Percentiles rank a stretch among this genome's conserved stretches.
phyloP scores from a whole-genome alignment of 2,888 invertebrate genomes.

The Apodemia hepburni region DNA sequence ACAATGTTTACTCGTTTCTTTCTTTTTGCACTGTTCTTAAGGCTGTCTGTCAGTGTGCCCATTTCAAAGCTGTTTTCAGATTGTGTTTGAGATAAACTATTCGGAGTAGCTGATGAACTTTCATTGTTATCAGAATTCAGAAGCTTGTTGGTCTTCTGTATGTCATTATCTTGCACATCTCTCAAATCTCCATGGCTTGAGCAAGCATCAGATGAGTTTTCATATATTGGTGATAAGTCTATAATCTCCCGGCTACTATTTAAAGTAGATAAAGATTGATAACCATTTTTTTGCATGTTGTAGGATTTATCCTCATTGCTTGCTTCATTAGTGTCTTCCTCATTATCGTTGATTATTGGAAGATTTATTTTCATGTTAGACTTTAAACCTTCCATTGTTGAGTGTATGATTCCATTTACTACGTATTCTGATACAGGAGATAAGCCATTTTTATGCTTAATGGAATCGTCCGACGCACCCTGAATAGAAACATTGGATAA shows the following conservation, averaged over 20 bases:
- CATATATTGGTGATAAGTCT: conserved; percentile 73
- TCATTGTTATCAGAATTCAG: conserved; percentile 60
- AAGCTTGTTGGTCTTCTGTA: conserved; percentile 55
- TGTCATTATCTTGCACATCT: conserved; percentile 56
- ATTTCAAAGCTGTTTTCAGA: conserved; percentile 75
- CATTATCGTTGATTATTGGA: conserved; percentile 70
- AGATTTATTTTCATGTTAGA: conserved; percentile 72
- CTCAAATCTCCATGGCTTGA: conserved; percentile 70
- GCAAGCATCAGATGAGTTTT: conserved; percentile 74
- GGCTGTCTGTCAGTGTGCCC: conserved; percentile 64
- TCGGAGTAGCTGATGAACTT: conserved; percentile 64
- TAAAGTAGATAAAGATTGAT: conserved; percentile 55
- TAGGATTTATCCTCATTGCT: conserved; percentile 42
- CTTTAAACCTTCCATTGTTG: conserved; percentile 70
- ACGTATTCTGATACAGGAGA: conserved; percentile 70
- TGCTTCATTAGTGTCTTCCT: conserved; percentile 66
- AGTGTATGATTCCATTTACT: conserved; percentile 64
- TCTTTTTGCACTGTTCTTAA: conserved; percentile 68
- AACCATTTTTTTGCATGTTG: conserved; percentile 58
- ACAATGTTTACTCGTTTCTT: conserved; percentile 84
- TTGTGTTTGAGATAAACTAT: conserved; percentile 70
- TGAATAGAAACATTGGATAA: conserved; percentile 32
- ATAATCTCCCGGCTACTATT: conserved; percentile 67
- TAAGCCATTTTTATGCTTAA: conserved; percentile 63
- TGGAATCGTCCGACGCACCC: conserved; percentile 65